Conservation (phyloP, 1,140 invertebrate genomes). For the Drosophila fuyamai region DNA sequence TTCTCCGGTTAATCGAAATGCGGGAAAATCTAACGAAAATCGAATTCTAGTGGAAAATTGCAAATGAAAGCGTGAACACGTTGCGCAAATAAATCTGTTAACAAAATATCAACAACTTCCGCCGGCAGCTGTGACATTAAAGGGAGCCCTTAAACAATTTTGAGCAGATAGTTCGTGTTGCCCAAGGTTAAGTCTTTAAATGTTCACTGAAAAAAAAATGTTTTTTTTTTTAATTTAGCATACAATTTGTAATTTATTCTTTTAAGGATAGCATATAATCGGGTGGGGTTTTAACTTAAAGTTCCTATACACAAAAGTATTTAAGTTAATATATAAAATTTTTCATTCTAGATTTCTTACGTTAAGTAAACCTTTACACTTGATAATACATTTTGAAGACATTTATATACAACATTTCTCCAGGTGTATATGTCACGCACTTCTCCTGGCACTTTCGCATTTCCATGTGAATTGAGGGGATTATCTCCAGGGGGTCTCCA, state of each 20-base stretch:
- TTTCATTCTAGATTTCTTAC: no score
- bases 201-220: neutral
- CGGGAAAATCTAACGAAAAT: constrained; percentile 7
- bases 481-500: constrained; percentile 35
- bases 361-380: no score
- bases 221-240: neutral
- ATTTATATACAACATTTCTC: neutral
- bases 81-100: constrained; percentile 59
- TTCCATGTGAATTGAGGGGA: constrained; percentile 55
- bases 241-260: neutral
- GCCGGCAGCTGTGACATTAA: constrained; percentile 6
- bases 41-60: constrained; percentile 35
- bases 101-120: constrained; percentile 62
- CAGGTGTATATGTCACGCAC: neutral
- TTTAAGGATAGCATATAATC: no score
- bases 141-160: constrained; percentile 9
- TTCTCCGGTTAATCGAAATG: constrained; percentile 51
- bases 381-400: no score
- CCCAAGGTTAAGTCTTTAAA: constrained; percentile 7
- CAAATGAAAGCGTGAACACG: constrained; percentile 53
- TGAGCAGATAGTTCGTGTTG: constrained; percentile 15
- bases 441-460: constrained; percentile 11
- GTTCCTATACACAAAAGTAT: no score
- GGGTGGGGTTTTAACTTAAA: no score
- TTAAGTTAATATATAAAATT: no score